Conservation (phyloP, 2,113 vertebrate species). For the Tringa solitaria region DNA sequence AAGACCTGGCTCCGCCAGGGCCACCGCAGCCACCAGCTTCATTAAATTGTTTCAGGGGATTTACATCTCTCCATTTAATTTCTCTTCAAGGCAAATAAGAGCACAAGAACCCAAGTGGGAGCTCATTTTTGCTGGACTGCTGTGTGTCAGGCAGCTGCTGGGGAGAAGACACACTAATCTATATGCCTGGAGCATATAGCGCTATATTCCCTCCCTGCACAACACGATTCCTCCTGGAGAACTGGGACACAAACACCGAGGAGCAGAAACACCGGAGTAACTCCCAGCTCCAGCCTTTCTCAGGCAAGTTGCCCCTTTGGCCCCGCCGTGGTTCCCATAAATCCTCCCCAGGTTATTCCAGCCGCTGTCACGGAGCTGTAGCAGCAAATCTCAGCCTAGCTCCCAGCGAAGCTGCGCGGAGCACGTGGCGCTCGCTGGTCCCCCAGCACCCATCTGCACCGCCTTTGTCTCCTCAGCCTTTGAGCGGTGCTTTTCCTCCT, state of each 20-base stretch:
- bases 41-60: neutral
- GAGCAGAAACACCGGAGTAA: accelerated
- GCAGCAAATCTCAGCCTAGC: constrained; percentile 19
- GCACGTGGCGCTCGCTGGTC: constrained; percentile 1
- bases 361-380: neutral
- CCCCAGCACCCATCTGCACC: constrained; percentile 41
- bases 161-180: neutral
- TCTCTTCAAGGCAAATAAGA: neutral
- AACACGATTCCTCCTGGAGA: neutral
- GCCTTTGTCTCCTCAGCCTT: constrained; percentile 55
- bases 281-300: neutral
- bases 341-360: constrained; percentile 4
- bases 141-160: neutral
- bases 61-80: neutral
- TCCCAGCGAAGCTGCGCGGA: neutral
- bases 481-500: neutral
- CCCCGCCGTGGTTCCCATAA: neutral
- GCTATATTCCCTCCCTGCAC: neutral
- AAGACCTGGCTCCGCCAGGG: accelerated
- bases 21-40: neutral
- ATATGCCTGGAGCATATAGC: neutral
- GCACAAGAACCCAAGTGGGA: neutral
- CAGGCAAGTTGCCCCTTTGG: neutral
- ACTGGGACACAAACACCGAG: neutral
- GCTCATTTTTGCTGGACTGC: neutral